These are phyloP conservation scores for Tetramorium parvispinum DNA, from an alignment of 1,140 invertebrate species.

Conservation along the genomic window DNA sequence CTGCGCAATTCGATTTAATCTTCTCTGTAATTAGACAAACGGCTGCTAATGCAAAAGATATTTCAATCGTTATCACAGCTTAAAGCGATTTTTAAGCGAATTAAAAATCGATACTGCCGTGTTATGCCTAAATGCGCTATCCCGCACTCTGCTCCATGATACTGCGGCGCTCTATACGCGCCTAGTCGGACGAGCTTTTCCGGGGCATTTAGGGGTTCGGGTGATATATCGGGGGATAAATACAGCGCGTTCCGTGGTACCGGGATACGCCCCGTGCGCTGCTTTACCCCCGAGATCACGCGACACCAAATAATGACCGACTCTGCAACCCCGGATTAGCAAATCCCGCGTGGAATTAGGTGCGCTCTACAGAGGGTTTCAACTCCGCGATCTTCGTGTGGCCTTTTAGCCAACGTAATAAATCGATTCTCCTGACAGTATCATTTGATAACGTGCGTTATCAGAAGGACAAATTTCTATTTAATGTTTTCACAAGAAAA, in stretches of 20 bases:
- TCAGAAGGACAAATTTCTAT: neutral
- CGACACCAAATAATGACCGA: conserved; percentile 78
- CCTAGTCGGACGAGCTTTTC: conserved; percentile 70
- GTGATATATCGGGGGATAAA: conserved; percentile 77
- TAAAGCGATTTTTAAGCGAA: conserved; percentile 60
- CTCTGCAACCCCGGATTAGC: conserved; percentile 76
- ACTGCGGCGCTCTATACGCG: conserved; percentile 55
- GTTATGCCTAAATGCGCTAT: conserved; percentile 65
- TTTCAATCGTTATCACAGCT: conserved; percentile 60
- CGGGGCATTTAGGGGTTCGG: conserved; percentile 67
- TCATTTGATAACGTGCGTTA: neutral
- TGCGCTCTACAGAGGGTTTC: conserved; percentile 62
- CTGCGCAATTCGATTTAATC: conserved; percentile 54
- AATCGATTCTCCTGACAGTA: conserved; percentile 56
- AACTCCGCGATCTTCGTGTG: conserved; percentile 60
- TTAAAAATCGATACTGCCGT: conserved; percentile 58
- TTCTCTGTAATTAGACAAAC: conserved; percentile 57
- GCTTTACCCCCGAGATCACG: conserved; percentile 73
- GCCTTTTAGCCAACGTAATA: conserved; percentile 45
- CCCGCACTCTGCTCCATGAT: conserved; percentile 18
- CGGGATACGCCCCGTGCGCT: conserved; percentile 59
- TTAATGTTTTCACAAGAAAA: neutral
- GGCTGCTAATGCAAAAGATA: conserved; percentile 62
- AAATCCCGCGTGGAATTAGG: conserved; percentile 76
- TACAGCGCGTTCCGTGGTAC: conserved; percentile 66